Conservation (phyloP, 2,797 vertebrate species). For the Chloroceryle amazona region DNA sequence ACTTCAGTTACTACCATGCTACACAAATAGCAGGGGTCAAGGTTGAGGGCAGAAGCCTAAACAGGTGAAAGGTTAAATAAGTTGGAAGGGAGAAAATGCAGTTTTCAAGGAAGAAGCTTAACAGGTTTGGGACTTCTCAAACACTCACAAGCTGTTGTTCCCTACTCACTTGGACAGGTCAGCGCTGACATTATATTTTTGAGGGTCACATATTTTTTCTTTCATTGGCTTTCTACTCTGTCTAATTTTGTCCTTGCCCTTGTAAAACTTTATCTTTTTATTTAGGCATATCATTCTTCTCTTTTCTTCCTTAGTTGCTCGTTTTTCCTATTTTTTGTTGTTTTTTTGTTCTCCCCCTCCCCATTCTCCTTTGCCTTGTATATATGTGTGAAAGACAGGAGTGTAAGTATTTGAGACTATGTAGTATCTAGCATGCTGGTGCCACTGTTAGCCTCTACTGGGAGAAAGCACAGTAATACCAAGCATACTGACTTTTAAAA, state of each 20-base stretch:
- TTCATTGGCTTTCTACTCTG: slow-evolving; percentile 48
- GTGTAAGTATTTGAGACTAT: background rate
- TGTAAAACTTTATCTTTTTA: slow-evolving; percentile 29
- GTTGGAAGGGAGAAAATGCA: slow-evolving; percentile 86
- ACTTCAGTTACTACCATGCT: slow-evolving; percentile 80
- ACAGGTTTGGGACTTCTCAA: slow-evolving; percentile 72
- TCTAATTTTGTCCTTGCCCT: slow-evolving; percentile 57
- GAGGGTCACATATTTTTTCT: slow-evolving; percentile 13
- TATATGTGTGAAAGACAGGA: background rate
- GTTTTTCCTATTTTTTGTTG: background rate
- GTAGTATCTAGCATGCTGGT: background rate
- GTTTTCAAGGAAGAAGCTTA: slow-evolving; percentile 83
- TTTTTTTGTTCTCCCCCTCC: background rate
- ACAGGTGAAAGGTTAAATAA: slow-evolving; percentile 92
- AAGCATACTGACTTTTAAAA: background rate
- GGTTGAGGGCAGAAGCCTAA: slow-evolving; percentile 84
- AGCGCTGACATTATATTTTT: slow-evolving; percentile 61
- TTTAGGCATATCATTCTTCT: background rate
- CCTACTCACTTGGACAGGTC: slow-evolving; percentile 33
- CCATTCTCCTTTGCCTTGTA: slow-evolving; percentile 12
- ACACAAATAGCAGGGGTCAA: slow-evolving; percentile 88
- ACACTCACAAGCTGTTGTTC: slow-evolving; percentile 17
- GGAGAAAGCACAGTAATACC: background rate
- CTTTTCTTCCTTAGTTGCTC: background rate
- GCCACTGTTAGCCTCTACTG: background rate